phyloP scores from a whole-genome alignment of 2,888 invertebrate genomes.

The Epinotia ramella region DNA sequence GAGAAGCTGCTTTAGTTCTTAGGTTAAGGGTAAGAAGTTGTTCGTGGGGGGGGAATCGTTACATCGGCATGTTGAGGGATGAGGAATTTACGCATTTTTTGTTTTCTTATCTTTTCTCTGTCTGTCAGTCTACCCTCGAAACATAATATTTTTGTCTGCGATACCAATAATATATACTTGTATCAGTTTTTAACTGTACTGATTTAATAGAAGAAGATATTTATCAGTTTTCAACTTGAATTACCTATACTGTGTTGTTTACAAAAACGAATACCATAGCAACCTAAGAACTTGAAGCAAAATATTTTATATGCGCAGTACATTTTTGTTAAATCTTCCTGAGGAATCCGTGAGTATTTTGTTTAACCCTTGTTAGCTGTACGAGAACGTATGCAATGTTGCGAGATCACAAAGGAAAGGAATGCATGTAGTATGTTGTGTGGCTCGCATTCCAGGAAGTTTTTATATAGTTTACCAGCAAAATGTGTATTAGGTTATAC shows the following conservation, averaged over 20 bases:
- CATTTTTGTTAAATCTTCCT: background rate
- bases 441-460: conserved; percentile 2
- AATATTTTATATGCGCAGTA: background rate
- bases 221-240: no score
- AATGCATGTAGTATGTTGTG: conserved; percentile 13
- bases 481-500: background rate
- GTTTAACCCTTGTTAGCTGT: conserved; percentile 14
- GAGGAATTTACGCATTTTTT: background rate
- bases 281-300: no score
- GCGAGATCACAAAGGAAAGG: conserved; percentile 18
- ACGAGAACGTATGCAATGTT: conserved; percentile 16
- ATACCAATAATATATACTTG: no score
- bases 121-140: background rate
- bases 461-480: background rate
- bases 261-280: no score
- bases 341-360: conserved; percentile 1
- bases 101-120: background rate
- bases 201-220: no score
- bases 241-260: no score
- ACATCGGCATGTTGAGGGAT: background rate
- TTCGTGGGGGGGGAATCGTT: no score
- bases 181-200: no score
- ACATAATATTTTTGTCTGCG: no score
- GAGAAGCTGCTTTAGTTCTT: no score
- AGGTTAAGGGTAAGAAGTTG: no score